Percentiles rank a stretch among this genome's conserved stretches.
Conservation (phyloP, 2,888 invertebrate species). For the Amblyjoppa proteus region DNA sequence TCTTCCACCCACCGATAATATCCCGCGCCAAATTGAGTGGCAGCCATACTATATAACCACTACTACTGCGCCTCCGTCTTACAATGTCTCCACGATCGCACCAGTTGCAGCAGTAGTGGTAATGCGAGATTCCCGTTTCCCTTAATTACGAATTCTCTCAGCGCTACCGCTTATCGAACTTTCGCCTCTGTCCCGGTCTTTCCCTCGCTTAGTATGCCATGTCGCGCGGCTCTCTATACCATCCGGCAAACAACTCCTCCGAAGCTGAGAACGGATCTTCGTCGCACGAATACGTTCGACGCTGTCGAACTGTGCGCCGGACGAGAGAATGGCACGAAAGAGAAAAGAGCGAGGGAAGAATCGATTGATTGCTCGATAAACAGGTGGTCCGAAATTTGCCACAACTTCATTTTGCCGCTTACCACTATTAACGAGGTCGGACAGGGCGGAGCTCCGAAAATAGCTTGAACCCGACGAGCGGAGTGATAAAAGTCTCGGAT, state of each 20-base stretch:
- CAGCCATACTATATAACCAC: not conserved
- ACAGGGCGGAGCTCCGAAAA: not conserved
- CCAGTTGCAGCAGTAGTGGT: not conserved
- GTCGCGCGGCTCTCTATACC: not conserved
- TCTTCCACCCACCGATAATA: not conserved
- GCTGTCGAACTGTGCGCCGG: not conserved
- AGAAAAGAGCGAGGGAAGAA: slow-evolving; percentile 10
- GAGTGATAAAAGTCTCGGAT: slow-evolving; percentile 37
- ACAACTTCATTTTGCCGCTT: not conserved
- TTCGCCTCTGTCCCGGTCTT: slow-evolving; percentile 12
- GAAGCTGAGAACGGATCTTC: slow-evolving; percentile 30
- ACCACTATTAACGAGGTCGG: slow-evolving; percentile 9
- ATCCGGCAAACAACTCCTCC: slow-evolving; percentile 7
- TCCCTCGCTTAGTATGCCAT: not conserved
- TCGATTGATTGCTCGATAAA: slow-evolving; percentile 12
- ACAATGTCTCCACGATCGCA: not conserved
- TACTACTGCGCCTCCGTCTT: not conserved
- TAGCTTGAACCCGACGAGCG: not conserved
- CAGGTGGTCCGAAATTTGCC: slow-evolving; percentile 15
- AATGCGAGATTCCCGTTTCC: slow-evolving; percentile 25
- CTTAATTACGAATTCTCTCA: slow-evolving; percentile 44
- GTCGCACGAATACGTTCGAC: slow-evolving; percentile 2
- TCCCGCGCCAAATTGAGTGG: slow-evolving; percentile 24
- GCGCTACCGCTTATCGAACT: slow-evolving; percentile 26
- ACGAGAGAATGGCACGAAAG: not conserved